These are phyloP conservation scores for Macrophya annulata DNA, from an alignment of 2,888 invertebrate species.

Conservation along the genomic window DNA sequence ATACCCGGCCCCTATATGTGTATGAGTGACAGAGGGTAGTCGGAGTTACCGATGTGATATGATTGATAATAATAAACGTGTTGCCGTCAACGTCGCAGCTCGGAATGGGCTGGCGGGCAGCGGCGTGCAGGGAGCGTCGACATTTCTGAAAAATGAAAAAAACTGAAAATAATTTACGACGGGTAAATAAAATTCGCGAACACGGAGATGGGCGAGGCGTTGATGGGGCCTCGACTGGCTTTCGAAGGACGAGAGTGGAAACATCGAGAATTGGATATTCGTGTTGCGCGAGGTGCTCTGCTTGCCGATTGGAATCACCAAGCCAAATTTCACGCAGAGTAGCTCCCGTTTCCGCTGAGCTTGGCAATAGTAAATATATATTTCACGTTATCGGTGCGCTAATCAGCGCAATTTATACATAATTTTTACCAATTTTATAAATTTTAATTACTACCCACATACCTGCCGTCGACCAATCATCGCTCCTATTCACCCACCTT, in stretches of 20 bases:
- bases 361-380: slow-evolving; percentile 20
- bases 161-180: slow-evolving; percentile 71
- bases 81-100: slow-evolving; percentile 57
- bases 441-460: background rate
- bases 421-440: slow-evolving; percentile 19
- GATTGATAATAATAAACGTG: slow-evolving; percentile 74
- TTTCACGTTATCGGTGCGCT: slow-evolving; percentile 32
- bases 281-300: slow-evolving; percentile 17
- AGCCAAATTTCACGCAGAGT: slow-evolving; percentile 53
- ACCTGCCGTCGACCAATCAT: background rate
- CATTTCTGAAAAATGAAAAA: slow-evolving; percentile 68
- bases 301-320: slow-evolving; percentile 50
- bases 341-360: slow-evolving; percentile 22
- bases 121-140: slow-evolving; percentile 62
- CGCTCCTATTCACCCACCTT: background rate
- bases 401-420: slow-evolving; percentile 31
- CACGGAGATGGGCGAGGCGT: slow-evolving; percentile 60
- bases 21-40: slow-evolving; percentile 30
- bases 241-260: slow-evolving; percentile 36
- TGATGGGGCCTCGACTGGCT: slow-evolving; percentile 59
- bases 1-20: slow-evolving; percentile 53
- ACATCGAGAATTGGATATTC: slow-evolving; percentile 51
- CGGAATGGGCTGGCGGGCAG: background rate
- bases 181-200: slow-evolving; percentile 69
- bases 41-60: slow-evolving; percentile 66